Conservation (phyloP, 2,113 vertebrate genomes). For the Pandion haliaetus region DNA sequence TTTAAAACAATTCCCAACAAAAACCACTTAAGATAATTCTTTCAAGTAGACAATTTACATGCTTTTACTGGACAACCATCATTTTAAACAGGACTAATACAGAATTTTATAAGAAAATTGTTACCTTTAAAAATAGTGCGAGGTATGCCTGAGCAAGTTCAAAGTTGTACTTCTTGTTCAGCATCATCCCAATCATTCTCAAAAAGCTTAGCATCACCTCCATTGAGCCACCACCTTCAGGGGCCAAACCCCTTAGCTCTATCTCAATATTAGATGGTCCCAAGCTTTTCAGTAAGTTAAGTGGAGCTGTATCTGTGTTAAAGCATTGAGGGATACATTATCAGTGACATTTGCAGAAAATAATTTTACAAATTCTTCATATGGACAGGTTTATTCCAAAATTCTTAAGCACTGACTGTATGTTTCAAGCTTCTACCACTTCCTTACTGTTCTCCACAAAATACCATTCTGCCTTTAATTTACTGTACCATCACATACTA, state of each 20-base stretch:
- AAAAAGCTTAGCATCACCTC: slow-evolving; percentile 85
- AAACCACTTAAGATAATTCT: not conserved
- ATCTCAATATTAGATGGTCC: slow-evolving; percentile 83
- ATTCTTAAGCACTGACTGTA: not conserved
- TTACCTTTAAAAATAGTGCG: slow-evolving; percentile 92
- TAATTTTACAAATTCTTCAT: not conserved
- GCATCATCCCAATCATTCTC: slow-evolving; percentile 83
- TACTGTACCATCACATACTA: not conserved
- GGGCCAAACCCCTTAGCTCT: slow-evolving; percentile 81
- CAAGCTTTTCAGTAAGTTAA: slow-evolving; percentile 82
- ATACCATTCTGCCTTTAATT: not conserved
- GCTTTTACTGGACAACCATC: not conserved
- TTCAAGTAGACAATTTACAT: not conserved
- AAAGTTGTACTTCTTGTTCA: slow-evolving; percentile 85
- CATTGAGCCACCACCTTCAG: slow-evolving; percentile 83
- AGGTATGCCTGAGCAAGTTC: slow-evolving; percentile 93
- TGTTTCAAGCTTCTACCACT: not conserved
- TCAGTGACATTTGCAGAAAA: not conserved
- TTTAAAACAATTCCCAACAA: not conserved
- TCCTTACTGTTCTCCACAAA: not conserved
- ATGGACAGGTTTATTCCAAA: not conserved
- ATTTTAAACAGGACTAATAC: not conserved
- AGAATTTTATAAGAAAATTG: not conserved
- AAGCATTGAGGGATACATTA: not conserved
- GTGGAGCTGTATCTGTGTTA: slow-evolving; percentile 74